Evolutionary conservation across 2,113 vertebrate species (phyloP), one percentile per base, ranked within the genome.

Genomic region (Myotis davidii): DNA sequence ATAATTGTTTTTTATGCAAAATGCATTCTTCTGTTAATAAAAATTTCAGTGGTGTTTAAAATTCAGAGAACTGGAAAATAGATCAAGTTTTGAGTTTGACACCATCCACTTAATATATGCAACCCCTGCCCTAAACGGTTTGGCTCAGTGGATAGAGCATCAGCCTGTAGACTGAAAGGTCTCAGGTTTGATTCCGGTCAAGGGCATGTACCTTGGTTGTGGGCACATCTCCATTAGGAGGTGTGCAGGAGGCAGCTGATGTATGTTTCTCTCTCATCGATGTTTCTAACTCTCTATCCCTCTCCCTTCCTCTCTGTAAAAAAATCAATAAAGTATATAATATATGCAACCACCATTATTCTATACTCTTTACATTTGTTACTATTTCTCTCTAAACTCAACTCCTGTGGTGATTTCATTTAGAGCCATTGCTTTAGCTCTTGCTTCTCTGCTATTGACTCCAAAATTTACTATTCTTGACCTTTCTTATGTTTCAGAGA

Each of bases 391-490:
- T 87, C 59, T 78, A 59, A 70, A 79, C 52, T 64, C 14, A 76
- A 25, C 12, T 78, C 61, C 12, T 72, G 11, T 52, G 45, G 21
- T 78, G 32, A 88, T 67, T 93, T 77, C 67, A 84, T 73, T 94
- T 79, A 45, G 5, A 70, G 59, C 10, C 45, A 73, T 42, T 70
- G 21, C 39, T n/a, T 94, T 76, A 72, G 23, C 50, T 84, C n/a
- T 91, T 37, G 17, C 25, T 89, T 95, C 32, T 48, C 48, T 85
- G 54, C 42, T 32, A 74, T 4, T 48, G 25, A 84, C 16, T 69
- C 73, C 27, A 48, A 89, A 72, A 79, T 84, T 86, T 81, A 85
- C 56, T 29, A 73, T 94, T 93, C 82, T 90, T 42, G 32, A 59
- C 20, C 42, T 79, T 73, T 74, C 65, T 76, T 29, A 11, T 25